phyloP scores from a whole-genome alignment of 2,113 vertebrate genomes.

The Xiphophorus maculatus region DNA sequence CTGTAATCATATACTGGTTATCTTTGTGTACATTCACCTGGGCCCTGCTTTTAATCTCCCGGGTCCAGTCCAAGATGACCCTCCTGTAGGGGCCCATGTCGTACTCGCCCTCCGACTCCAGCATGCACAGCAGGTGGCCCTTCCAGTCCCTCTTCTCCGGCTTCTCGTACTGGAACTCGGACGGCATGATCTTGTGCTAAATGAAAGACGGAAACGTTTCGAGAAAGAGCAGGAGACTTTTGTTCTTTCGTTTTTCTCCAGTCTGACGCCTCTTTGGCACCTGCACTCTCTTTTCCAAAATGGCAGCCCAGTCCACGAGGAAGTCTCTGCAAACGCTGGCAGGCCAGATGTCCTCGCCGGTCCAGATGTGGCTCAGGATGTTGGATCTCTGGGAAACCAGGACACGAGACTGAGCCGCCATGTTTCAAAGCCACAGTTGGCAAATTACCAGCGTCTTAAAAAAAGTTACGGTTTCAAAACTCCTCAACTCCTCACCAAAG shows the following conservation, averaged over 20 bases:
- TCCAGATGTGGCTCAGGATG: slow-evolving; percentile 79
- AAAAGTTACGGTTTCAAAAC: too few species aligned
- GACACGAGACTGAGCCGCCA: background rate
- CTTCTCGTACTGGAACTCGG: slow-evolving; percentile 52
- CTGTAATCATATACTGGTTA: slow-evolving; percentile 34
- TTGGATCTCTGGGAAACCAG: slow-evolving; percentile 67
- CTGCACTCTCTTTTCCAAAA: slow-evolving; percentile 72
- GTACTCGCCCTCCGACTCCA: slow-evolving; percentile 67
- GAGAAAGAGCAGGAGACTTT: background rate
- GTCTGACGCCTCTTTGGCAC: slow-evolving; percentile 6
- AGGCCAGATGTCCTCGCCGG: slow-evolving; percentile 76
- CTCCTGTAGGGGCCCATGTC: slow-evolving; percentile 73
- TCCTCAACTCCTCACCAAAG: too few species aligned
- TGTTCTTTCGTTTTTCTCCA: too few species aligned
- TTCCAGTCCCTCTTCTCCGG: slow-evolving; percentile 70
- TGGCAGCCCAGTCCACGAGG: slow-evolving; percentile 74
- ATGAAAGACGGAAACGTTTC: background rate
- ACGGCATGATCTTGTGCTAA: slow-evolving; percentile 56
- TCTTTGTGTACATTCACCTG: slow-evolving; percentile 55
- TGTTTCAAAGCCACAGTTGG: too few species aligned
- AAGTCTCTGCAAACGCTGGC: slow-evolving; percentile 73
- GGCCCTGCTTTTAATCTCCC: slow-evolving; percentile 62
- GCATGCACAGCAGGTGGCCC: slow-evolving; percentile 64
- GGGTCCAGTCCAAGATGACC: slow-evolving; percentile 77
- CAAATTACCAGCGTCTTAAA: too few species aligned